Percentiles rank a stretch among this genome's conserved stretches.
These are phyloP conservation scores for Serilophus lunatus DNA, from an alignment of 2,113 vertebrate genomes.

Conservation along the genomic window DNA sequence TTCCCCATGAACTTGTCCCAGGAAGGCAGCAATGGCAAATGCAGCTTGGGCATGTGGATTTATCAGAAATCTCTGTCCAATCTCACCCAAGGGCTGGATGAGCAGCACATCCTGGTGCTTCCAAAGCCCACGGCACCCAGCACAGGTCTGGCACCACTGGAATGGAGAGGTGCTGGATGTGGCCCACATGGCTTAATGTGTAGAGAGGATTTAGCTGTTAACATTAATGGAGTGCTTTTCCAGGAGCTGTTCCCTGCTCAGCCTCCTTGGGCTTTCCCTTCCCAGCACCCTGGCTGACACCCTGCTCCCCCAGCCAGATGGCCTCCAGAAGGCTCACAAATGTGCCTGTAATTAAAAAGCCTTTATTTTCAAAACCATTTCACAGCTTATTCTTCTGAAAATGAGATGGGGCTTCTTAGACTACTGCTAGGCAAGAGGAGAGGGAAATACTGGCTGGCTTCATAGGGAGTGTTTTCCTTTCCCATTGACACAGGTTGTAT, in stretches of 20 bases:
- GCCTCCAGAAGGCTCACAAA: slow-evolving; percentile 23
- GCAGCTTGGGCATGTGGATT: fast-evolving
- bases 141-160: fast-evolving
- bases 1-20: not conserved
- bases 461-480: not conserved
- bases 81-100: fast-evolving
- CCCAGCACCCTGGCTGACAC: not conserved
- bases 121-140: not conserved
- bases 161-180: fast-evolving
- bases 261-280: not conserved
- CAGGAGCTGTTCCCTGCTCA: not conserved
- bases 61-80: not conserved
- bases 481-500: fast-evolving
- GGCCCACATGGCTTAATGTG: fast-evolving
- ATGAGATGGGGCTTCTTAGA: not conserved
- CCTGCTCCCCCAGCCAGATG: slow-evolving; percentile 2
- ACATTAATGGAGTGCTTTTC: not conserved
- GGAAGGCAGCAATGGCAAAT: not conserved
- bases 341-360: slow-evolving; percentile 11
- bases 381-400: not conserved
- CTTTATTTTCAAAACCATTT: slow-evolving; percentile 34
- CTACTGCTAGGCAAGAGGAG: not conserved
- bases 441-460: not conserved
- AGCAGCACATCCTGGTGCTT: not conserved
- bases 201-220: not conserved